phyloP scores from a whole-genome alignment of 2,797 vertebrate genomes.

The Phalanger gymnotis region DNA sequence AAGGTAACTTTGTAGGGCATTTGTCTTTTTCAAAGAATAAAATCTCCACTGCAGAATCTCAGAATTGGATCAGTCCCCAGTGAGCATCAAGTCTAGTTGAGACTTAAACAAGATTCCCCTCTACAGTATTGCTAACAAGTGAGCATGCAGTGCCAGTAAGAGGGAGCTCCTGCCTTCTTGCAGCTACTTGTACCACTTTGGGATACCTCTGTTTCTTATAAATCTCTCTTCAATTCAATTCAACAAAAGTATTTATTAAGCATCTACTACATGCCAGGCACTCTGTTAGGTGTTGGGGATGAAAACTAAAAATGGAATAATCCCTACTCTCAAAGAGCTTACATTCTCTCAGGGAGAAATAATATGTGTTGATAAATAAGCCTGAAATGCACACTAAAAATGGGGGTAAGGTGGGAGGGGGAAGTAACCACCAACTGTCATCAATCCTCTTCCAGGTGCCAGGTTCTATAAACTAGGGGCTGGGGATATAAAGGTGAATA shows the following conservation, averaged over 20 bases:
- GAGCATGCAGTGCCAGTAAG: not conserved
- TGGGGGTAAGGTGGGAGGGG: not conserved
- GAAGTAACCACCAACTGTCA: not conserved
- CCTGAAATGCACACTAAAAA: not conserved
- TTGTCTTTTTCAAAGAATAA: not conserved
- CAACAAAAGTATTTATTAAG: not conserved
- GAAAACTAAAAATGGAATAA: not conserved
- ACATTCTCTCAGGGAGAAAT: not conserved
- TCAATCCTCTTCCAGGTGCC: not conserved
- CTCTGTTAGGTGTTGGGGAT: not conserved
- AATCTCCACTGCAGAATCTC: not conserved
- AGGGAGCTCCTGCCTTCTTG: not conserved
- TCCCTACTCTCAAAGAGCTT: not conserved
- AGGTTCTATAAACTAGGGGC: fast-evolving
- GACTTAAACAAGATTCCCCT: not conserved
- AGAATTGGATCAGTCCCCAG: not conserved
- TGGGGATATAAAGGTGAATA: not conserved
- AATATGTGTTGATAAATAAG: not conserved
- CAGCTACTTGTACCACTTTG: not conserved
- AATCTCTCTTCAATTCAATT: not conserved
- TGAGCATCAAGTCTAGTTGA: not conserved
- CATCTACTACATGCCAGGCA: not conserved
- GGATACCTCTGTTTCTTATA: not conserved
- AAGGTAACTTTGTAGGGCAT: not conserved
- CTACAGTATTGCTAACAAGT: not conserved